Conservation (phyloP, 2,113 vertebrate genomes). For the Ardeotis arabs region DNA sequence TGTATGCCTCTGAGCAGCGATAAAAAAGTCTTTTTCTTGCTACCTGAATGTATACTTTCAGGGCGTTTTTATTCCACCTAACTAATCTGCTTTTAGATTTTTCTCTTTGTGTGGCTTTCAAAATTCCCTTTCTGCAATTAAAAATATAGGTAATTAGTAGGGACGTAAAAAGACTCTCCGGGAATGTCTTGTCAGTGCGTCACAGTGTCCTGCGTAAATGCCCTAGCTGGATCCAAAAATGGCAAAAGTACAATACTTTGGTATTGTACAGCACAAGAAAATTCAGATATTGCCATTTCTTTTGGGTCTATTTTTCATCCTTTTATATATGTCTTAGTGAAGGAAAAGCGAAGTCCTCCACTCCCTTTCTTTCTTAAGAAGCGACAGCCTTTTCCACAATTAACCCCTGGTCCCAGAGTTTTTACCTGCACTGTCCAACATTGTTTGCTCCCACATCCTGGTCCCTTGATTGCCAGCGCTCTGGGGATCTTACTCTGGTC, state of each 20-base stretch:
- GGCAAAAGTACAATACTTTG: neutral
- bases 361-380: neutral
- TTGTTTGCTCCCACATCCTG: neutral
- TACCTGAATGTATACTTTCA: conserved; percentile 44
- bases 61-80: conserved; percentile 23
- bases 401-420: neutral
- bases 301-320: neutral
- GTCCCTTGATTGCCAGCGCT: neutral
- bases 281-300: neutral
- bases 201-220: neutral
- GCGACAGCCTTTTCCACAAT: neutral
- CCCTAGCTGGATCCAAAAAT: neutral
- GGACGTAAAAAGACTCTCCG: neutral
- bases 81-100: conserved; percentile 23
- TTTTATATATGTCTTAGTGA: neutral
- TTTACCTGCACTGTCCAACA: neutral
- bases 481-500: neutral
- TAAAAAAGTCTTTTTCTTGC: conserved; percentile 27
- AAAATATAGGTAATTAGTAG: conserved; percentile 36
- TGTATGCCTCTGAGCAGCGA: neutral
- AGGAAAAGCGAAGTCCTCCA: neutral
- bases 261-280: neutral
- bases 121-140: conserved; percentile 10
- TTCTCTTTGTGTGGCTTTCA: neutral
- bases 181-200: neutral